phyloP scores from a whole-genome alignment of 2,888 invertebrate species.

The Melikaiella ostensackeni region DNA sequence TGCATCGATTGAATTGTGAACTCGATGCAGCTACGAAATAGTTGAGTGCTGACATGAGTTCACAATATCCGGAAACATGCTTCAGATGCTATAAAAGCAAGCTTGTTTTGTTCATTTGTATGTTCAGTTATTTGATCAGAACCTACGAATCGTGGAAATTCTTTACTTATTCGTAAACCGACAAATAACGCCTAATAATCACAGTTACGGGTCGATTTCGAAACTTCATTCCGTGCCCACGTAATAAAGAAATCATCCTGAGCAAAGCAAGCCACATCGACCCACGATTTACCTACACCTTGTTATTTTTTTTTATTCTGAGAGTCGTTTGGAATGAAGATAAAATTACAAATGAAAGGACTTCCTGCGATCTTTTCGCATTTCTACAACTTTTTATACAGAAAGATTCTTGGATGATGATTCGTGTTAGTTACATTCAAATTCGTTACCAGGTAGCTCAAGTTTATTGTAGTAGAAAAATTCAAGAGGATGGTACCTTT shows the following conservation, averaged over 20 bases:
- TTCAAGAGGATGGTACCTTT: background rate
- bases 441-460: too few relatives aligned
- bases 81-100: background rate
- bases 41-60: background rate
- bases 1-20: background rate
- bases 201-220: background rate
- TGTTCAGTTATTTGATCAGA: background rate
- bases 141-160: background rate
- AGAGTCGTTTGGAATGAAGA: slow-evolving; percentile 2
- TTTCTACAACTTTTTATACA: background rate
- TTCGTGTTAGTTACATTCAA: background rate
- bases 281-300: slow-evolving; percentile 34
- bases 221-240: slow-evolving; percentile 27
- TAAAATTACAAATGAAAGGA: slow-evolving; percentile 3
- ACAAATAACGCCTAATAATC: background rate
- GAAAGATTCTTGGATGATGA: background rate
- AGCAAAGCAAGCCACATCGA: background rate
- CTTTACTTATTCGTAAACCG: background rate
- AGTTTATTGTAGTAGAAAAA: too few relatives aligned
- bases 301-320: background rate
- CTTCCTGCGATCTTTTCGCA: slow-evolving; percentile 15
- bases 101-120: background rate
- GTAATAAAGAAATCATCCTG: slow-evolving; percentile 12
- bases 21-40: background rate
- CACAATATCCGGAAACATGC: slow-evolving; percentile 4